A percentile compares a stretch with the other conserved stretches of the same genome.
phyloP scores from a whole-genome alignment of 1,140 invertebrate genomes.

The Zophobas atratus region DNA sequence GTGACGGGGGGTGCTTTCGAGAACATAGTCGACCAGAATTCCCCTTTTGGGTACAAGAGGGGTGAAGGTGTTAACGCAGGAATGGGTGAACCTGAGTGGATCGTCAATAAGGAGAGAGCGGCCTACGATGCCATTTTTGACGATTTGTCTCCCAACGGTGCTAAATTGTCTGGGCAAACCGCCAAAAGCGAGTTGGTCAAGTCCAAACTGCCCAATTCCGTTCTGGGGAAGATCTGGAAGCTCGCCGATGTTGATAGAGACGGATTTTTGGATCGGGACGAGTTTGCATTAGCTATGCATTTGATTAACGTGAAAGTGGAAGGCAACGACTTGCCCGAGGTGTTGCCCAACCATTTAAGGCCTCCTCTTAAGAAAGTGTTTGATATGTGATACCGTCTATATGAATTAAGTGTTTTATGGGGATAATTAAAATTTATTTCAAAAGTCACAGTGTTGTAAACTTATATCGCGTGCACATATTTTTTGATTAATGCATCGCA shows the following conservation, averaged over 20 bases:
- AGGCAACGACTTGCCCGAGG: conserved; percentile 92
- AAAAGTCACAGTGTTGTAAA: conserved; percentile 4
- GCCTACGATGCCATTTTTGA: conserved; percentile 92
- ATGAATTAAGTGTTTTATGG: conserved; percentile 23
- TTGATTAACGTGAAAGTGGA: conserved; percentile 95
- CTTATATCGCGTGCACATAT: conserved; percentile 3
- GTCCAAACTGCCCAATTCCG: conserved; percentile 97
- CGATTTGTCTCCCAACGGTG: conserved; percentile 87
- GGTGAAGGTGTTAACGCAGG: conserved; percentile 98
- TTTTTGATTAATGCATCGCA: conserved; percentile 4
- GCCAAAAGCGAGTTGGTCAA: conserved; percentile 97
- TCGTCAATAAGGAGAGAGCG: conserved; percentile 90
- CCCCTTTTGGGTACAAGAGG: conserved; percentile 95
- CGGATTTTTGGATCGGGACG: conserved; percentile 94
- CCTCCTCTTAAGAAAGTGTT: conserved; percentile 83
- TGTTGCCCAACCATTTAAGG: conserved; percentile 93
- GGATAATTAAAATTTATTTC: conserved; percentile 19
- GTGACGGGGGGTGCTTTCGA: conserved; percentile 90
- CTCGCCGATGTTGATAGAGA: conserved; percentile 97
- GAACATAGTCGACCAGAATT: conserved; percentile 86
- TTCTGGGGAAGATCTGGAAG: conserved; percentile 98
- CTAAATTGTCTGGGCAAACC: conserved; percentile 93
- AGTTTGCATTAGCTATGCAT: conserved; percentile 99
- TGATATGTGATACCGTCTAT: not conserved
- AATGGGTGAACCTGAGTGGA: conserved; percentile 96